phyloP scores from a whole-genome alignment of 2,797 vertebrate species.

The Cottoperca gobio region DNA sequence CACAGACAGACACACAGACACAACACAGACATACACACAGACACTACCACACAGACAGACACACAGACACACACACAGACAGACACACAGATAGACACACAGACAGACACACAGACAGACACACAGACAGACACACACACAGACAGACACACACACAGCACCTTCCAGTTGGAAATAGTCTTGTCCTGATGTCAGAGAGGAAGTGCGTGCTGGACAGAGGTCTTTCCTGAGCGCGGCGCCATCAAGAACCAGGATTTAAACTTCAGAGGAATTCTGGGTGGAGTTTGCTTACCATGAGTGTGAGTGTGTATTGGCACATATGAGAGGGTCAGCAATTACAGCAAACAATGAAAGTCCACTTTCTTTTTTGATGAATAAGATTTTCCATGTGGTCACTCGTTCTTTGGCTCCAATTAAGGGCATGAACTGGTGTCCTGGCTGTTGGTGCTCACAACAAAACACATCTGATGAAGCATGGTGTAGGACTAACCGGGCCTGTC shows the following conservation, averaged over 20 bases:
- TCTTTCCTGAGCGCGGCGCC: slow-evolving; percentile 74
- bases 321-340: slow-evolving; percentile 32
- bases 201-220: slow-evolving; percentile 81
- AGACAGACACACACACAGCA: too few relatives aligned
- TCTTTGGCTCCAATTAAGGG: slow-evolving; percentile 68
- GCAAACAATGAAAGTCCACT: slow-evolving; percentile 63
- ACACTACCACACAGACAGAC: too few relatives aligned
- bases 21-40: too few relatives aligned
- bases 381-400: slow-evolving; percentile 70
- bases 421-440: slow-evolving; percentile 29
- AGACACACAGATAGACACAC: too few relatives aligned
- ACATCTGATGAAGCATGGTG: slow-evolving; percentile 11
- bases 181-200: slow-evolving; percentile 79
- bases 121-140: too few relatives aligned
- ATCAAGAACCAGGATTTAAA: slow-evolving; percentile 61
- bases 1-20: too few relatives aligned
- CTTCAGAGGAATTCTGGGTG: slow-evolving; percentile 77
- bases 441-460: slow-evolving; percentile 40
- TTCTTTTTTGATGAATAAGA: slow-evolving; percentile 62
- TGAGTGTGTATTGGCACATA: slow-evolving; percentile 1
- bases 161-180: slow-evolving; percentile 73
- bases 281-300: slow-evolving; percentile 60
- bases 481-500: too few relatives aligned
- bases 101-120: too few relatives aligned
- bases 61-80: too few relatives aligned